Percentiles rank a stretch among this genome's conserved stretches.
These are phyloP conservation scores for Phaonia tiefii DNA, from an alignment of 2,888 invertebrate genomes.

Conservation along the genomic window DNA sequence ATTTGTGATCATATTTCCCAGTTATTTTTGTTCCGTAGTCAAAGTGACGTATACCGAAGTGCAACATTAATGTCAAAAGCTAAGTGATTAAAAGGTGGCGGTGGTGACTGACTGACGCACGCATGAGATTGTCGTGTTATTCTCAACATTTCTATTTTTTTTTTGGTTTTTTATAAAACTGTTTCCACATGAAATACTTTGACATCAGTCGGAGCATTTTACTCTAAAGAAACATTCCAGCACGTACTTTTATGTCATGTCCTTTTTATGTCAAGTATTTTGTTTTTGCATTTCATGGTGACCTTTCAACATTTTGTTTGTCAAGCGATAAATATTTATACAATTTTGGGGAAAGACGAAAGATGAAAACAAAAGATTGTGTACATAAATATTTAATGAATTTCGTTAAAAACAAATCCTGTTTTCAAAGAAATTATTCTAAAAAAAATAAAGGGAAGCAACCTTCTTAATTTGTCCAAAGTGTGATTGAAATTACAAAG, in stretches of 20 bases:
- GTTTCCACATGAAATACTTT: slow-evolving; percentile 5
- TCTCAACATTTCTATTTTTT: slow-evolving; percentile 7
- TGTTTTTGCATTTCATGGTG: background rate
- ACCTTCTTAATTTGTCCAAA: too few species aligned
- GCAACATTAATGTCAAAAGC: slow-evolving; percentile 31
- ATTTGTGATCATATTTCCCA: slow-evolving; percentile 10
- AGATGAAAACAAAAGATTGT: background rate
- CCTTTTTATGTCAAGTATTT: background rate
- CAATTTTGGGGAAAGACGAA: background rate
- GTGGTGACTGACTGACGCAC: background rate
- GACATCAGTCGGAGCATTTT: too few species aligned
- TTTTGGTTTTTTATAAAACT: background rate
- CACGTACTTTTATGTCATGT: slow-evolving; percentile 13
- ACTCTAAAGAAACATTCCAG: background rate
- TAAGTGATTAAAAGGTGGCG: background rate
- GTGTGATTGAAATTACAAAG: too few species aligned
- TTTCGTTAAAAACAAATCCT: too few species aligned
- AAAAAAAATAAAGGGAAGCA: too few species aligned
- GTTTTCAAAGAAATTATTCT: background rate
- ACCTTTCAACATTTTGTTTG: slow-evolving; percentile 3
- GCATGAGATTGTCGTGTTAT: background rate
- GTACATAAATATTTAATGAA: background rate
- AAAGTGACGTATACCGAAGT: slow-evolving; percentile 36
- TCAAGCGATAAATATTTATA: slow-evolving; percentile 28
- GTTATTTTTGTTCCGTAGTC: slow-evolving; percentile 18